Evolutionary conservation across 1,140 invertebrate species (phyloP), one percentile per base, ranked within the genome.

Genomic region (Drosophila tristis): DNA sequence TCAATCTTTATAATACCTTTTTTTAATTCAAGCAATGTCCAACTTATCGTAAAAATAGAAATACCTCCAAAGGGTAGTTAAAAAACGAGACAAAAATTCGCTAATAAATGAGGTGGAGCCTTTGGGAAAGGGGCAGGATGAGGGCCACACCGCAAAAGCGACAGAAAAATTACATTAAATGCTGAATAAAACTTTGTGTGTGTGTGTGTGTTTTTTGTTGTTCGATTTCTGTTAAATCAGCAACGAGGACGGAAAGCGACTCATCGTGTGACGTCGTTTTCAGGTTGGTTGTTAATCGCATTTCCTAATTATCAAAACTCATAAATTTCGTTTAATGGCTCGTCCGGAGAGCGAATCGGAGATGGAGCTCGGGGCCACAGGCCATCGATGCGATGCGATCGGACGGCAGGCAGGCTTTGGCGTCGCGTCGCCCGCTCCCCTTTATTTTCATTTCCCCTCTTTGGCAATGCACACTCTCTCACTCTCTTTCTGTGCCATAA

Each of bases 301-400:
- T 89, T 89, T 89, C 73, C 74, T 81, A 86, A 89, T 89, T 82
- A 84, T 84, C 63, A 63, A 77, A 80, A 74, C 43, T 53, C 76
- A 84, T 89, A 77, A 89, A 82, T 82, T 81, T 51, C 48, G 13
- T 54, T 73, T 59, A 68, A 80, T 67, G 74, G 51, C 42, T 56
- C 62, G 55, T 13, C 43, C 42, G 25, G 26, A 13, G 35, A 39
- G 35, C 35, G 35, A 39, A 39, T 39, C 35, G 35, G 35, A 39
- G 35, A 13, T 13, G 11, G 35, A 39, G 35, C 11, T 11, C 35
- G 35, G 11, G 31, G 31, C 8, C 8, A 35, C 31, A 39, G 35
- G 35, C 35, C 43, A 56, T 57, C 55, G 55, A 57, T 45, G 73
- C 39, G 31, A 23, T 39, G 35, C 67, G 57, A 78, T 43, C 42